Base-by-base conservation (phyloP, 2,113 vertebrate species). In the Xenotilapia longispinis region DNA sequence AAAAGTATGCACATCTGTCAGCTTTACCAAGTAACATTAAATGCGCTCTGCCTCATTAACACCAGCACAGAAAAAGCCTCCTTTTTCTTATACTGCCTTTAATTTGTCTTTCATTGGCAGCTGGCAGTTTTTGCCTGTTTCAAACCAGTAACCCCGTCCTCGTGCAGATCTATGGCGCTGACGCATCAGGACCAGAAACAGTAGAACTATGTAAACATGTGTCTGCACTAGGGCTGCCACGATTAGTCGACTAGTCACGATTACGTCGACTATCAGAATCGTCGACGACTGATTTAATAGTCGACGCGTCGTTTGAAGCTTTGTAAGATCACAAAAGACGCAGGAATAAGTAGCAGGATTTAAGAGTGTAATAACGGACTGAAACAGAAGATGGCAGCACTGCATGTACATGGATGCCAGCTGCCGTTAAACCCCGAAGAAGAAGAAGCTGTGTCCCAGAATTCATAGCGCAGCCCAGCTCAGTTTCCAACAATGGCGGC, bases 21-120 rank as follows among this genome's bases (percentile, higher is more conserved):
- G 79, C 86, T 88, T 91, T 89, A 85, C 33, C 3, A 51, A 92
- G 85, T 40, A 87, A 94, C 91, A 85, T 85, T 83, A 88, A 94
- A 92, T 57, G 88, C 12, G 82, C 57, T 82, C 83, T 91, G 91
- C 87, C 91, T 93, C 94, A 92, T 95, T 95, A 93, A 82, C 84
- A 58, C 55, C 19, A 51, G 81, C 58, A 79, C 81, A 70, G 86
- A 89, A 93, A 93, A 79, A 58, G 47, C n/a, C 85, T 92, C 45
- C 54, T 81, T 49, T 92, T 91, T 82, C 84, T 91, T 91, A 84
- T 55, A 78, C 83, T 83, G 84, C 58, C 38, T 86, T 93, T 90
- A 89, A 89, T 94, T 90, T 81, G 84, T 86, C 85, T 90, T 82
- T 85, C 33, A 63, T 65, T 84, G 89, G 88, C 91, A 92, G 86